Evolutionary conservation across 2,888 invertebrate genomes (phyloP), one percentile per base, ranked within the genome.

Genomic region (Tachina lurida): DNA sequence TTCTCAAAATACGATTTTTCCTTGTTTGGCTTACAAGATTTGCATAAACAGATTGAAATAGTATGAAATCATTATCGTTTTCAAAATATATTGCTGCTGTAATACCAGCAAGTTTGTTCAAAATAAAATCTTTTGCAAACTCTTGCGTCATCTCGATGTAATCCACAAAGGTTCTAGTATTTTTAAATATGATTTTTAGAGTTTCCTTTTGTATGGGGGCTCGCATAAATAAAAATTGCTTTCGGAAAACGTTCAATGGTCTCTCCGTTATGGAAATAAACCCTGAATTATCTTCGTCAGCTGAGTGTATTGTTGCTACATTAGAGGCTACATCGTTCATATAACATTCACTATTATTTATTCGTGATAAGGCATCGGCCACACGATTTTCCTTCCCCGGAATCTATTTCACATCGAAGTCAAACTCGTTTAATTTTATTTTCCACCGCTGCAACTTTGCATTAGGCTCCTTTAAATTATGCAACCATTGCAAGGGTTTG

Each of bases 31-130:
- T 73, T 63, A 70, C 54, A 62, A 54, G 49, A 47, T 54, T 82
- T 63, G 56, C 70, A 82, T 52, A 87, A 19, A 39, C 22, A 68
- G 90, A 76, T 76, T 71, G 87, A 87, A 31, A 31, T 31, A 17
- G 88, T 68, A 70, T 88, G 89, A 67, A 88, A 90, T 15, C 89
- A 87, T 3, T 86, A 45, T 31, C 88, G 58, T 58, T 89, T 88
- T 54, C 89, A 54, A 70, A 89, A 90, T 73, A 73, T 10, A 73
- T 15, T 58, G 31, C 45, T 45, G 45, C 13, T 45, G 45, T 45
- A 45, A 45, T 45, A 31, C 31, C 31, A 31, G 62, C 39, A 22
- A 74, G 17, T 39, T 74, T 17, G 31, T 12, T 8, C 9, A 60
- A 60, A 15, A 73, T 60, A 31, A 49, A 10, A 22, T 73, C 43